Percentiles rank a stretch among this genome's conserved stretches.
Conservation (phyloP, 2,113 vertebrate species). For the Oxygymnocypris stewartii region DNA sequence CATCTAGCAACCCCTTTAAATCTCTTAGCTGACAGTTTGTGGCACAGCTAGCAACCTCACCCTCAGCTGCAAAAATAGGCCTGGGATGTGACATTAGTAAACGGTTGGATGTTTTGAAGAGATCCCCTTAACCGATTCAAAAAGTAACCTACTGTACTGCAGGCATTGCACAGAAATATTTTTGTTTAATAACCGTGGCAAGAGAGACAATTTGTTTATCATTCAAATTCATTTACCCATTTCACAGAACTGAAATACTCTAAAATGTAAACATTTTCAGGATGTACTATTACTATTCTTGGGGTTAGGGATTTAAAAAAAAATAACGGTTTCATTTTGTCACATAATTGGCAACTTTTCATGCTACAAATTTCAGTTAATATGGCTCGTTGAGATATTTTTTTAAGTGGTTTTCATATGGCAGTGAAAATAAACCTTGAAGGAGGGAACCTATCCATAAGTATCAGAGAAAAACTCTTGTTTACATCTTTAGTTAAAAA, state of each 20-base stretch:
- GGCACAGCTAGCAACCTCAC: background rate
- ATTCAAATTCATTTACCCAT: background rate
- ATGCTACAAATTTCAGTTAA: background rate
- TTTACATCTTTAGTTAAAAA: too few species aligned
- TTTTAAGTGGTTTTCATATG: background rate
- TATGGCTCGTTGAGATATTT: background rate
- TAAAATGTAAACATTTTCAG: background rate
- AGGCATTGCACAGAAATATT: background rate
- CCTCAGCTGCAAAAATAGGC: background rate
- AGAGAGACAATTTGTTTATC: background rate
- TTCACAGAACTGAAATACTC: background rate
- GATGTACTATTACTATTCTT: background rate
- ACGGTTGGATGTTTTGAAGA: background rate
- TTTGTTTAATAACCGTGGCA: background rate
- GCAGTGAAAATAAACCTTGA: background rate
- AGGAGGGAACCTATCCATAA: background rate
- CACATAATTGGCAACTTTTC: background rate
- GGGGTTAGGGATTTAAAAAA: background rate
- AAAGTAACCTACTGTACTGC: background rate
- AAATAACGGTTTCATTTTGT: background rate
- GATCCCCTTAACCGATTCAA: background rate
- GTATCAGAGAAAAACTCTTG: background rate
- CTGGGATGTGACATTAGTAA: background rate
- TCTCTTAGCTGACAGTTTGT: background rate
- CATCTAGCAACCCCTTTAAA: constrained; percentile 1